phyloP scores from a whole-genome alignment of 2,113 vertebrate species.

The Erythrocebus patas region DNA sequence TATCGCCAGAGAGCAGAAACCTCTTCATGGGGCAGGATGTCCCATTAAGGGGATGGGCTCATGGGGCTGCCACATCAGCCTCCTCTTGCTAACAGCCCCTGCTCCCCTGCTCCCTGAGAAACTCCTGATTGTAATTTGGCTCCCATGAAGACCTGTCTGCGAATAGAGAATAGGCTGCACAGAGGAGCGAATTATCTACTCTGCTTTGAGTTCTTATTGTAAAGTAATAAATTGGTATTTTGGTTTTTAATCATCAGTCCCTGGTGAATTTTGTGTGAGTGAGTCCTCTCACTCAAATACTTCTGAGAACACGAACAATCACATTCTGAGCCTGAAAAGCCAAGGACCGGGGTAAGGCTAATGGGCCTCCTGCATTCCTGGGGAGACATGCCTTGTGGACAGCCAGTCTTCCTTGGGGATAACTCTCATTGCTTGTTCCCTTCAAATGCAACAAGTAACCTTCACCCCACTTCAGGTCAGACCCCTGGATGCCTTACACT shows the following conservation, averaged over 20 bases:
- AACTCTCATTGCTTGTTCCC: not conserved
- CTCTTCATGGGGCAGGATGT: not conserved
- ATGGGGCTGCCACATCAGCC: accelerated
- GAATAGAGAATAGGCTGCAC: not conserved
- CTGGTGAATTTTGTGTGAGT: not conserved
- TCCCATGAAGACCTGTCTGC: not conserved
- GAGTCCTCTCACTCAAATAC: not conserved
- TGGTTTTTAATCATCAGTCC: not conserved
- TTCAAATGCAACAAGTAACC: not conserved
- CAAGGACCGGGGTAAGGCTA: not conserved
- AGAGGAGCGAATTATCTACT: not conserved
- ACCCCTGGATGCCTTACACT: not conserved
- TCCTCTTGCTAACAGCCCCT: not conserved
- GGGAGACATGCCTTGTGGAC: not conserved
- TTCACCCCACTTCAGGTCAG: not conserved
- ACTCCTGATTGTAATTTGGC: not conserved
- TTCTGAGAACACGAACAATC: not conserved
- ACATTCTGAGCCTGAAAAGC: not conserved
- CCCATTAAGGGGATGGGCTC: accelerated
- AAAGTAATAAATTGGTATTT: not conserved
- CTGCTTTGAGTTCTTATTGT: not conserved
- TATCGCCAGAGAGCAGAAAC: not conserved
- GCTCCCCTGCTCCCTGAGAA: not conserved
- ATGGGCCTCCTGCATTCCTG: not conserved
- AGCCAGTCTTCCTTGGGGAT: not conserved